Percentiles rank a stretch among this genome's conserved stretches.
These are phyloP conservation scores for Brevimyrus niger DNA, from an alignment of 2,113 vertebrate species.

Conservation along the genomic window DNA sequence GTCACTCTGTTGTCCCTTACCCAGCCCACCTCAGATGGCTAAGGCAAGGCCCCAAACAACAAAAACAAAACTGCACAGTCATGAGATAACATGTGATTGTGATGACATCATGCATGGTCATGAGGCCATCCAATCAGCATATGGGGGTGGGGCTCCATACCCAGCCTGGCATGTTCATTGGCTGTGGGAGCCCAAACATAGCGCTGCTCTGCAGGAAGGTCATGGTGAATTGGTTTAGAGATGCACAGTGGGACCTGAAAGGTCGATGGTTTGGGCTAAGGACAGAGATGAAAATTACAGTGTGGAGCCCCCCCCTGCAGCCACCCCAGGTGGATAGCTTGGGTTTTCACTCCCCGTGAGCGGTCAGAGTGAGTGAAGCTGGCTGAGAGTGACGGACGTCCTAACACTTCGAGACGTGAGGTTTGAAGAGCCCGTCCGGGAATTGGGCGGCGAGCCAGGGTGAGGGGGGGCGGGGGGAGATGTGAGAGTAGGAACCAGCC, in stretches of 20 bases:
- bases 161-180: neutral
- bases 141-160: neutral
- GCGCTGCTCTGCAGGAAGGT: neutral
- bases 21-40: neutral
- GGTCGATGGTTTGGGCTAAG: neutral
- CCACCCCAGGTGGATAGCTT: neutral
- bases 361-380: constrained; percentile 1
- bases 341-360: neutral
- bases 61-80: neutral
- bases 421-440: constrained; percentile 19
- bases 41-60: neutral
- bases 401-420: constrained; percentile 16
- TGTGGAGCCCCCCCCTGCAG: neutral
- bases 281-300: neutral
- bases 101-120: neutral
- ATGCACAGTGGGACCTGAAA: neutral
- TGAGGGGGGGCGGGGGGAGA: constrained; percentile 18
- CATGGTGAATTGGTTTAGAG: neutral
- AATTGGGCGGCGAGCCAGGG: neutral
- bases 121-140: neutral
- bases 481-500: constrained; percentile 2
- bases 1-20: neutral
- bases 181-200: too few species aligned
- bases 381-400: constrained; percentile 23
- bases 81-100: neutral